Percentiles rank a stretch among this genome's conserved stretches.
Conservation (phyloP, 2,113 vertebrate genomes). For the Grantiella picta region DNA sequence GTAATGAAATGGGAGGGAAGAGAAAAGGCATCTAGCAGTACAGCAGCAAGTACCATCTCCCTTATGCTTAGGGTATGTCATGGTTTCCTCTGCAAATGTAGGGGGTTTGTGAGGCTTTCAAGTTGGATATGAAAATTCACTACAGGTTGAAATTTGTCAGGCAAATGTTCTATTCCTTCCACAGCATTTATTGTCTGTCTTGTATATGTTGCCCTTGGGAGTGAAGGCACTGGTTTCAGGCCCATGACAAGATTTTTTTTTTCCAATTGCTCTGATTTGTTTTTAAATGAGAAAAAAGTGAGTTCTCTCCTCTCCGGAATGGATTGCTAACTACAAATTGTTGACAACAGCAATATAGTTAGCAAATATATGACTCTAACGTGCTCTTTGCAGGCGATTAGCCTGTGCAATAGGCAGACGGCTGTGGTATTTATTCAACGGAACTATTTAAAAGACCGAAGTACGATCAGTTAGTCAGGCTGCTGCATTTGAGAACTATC, state of each 20-base stretch:
- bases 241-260: neutral
- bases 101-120: neutral
- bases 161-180: neutral
- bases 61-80: neutral
- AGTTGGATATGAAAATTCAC: neutral
- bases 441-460: neutral
- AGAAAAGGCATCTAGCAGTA: neutral
- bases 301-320: neutral
- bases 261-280: constrained; percentile 33
- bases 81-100: neutral
- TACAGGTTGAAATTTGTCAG: constrained; percentile 16
- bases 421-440: neutral
- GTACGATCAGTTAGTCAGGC: neutral
- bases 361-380: neutral
- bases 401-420: neutral
- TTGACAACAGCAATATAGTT: constrained; percentile 39
- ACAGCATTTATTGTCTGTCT: neutral
- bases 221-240: neutral
- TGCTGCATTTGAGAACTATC: neutral
- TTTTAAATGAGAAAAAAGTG: constrained; percentile 46
- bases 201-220: neutral
- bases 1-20: neutral
- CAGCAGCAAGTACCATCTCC: neutral
- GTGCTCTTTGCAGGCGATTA: neutral
- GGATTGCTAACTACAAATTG: constrained; percentile 17